Percentiles rank a stretch among this genome's conserved stretches.
phyloP scores from a whole-genome alignment of 2,113 vertebrate species.

The Hippocampus guttulatus region DNA sequence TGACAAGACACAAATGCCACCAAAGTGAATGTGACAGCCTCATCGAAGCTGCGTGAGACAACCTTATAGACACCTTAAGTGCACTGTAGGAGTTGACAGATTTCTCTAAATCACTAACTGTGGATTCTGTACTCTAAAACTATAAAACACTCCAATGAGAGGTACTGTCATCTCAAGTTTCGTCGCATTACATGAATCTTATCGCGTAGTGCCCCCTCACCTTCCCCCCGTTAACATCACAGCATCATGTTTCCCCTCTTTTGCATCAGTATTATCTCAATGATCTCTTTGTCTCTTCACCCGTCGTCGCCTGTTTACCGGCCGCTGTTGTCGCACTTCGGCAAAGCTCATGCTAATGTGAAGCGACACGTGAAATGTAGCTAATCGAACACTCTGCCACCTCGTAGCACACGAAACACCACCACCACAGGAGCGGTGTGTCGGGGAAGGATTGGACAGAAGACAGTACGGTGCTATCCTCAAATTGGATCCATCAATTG shows the following conservation, averaged over 20 bases:
- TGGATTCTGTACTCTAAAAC: not conserved
- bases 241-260: not conserved
- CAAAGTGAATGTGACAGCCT: not conserved
- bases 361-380: conserved; percentile 66
- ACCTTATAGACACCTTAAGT: not conserved
- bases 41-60: not conserved
- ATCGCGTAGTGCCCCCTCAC: not conserved
- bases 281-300: not conserved
- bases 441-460: not conserved
- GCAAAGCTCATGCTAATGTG: conserved; percentile 41
- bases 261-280: not conserved
- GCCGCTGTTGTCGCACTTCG: conserved; percentile 10
- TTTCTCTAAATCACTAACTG: not conserved
- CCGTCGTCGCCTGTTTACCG: not conserved
- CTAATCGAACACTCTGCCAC: conserved; percentile 56
- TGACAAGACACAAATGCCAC: conserved; percentile 2
- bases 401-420: conserved; percentile 43
- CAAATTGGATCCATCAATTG: no score
- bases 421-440: not conserved
- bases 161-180: not conserved
- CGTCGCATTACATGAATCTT: not conserved
- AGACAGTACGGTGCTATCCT: not conserved
- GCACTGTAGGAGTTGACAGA: not conserved
- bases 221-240: not conserved
- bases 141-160: not conserved